A percentile compares a stretch with the other conserved stretches of the same genome.
phyloP scores from a whole-genome alignment of 2,113 vertebrate genomes.

The Pollimyrus isidori region DNA sequence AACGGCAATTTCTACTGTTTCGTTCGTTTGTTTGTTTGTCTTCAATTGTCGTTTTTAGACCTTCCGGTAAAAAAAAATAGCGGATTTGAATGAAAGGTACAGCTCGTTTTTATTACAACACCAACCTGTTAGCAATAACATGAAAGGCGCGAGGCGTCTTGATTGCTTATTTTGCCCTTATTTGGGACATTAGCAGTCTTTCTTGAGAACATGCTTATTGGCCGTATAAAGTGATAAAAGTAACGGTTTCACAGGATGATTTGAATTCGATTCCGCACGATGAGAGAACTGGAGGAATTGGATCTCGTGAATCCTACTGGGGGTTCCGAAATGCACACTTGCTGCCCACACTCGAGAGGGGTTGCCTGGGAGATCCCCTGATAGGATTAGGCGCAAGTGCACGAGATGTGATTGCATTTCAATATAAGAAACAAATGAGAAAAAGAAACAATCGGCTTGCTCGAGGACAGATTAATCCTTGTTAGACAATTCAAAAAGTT shows the following conservation, averaged over 20 bases:
- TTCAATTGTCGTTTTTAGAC: not conserved
- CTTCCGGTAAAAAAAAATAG: not conserved
- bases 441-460: slow-evolving; percentile 53
- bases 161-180: slow-evolving; percentile 36
- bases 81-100: slow-evolving; percentile 29
- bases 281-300: slow-evolving; percentile 15
- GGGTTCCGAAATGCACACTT: slow-evolving; percentile 18
- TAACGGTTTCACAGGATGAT: slow-evolving; percentile 35
- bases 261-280: slow-evolving; percentile 23
- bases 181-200: slow-evolving; percentile 37
- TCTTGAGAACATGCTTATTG: slow-evolving; percentile 33
- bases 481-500: slow-evolving; percentile 29
- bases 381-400: slow-evolving; percentile 70
- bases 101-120: slow-evolving; percentile 48
- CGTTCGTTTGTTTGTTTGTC: not conserved
- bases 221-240: slow-evolving; percentile 44
- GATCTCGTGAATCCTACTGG: slow-evolving; percentile 16
- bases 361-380: slow-evolving; percentile 59
- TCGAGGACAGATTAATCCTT: slow-evolving; percentile 40
- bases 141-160: slow-evolving; percentile 48
- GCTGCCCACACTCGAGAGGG: slow-evolving; percentile 49
- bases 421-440: slow-evolving; percentile 69
- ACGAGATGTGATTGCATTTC: slow-evolving; percentile 67
- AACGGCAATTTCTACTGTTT: slow-evolving; percentile 3
- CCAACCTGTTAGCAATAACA: slow-evolving; percentile 49